Evolutionary conservation across 2,888 invertebrate species (phyloP), one percentile per base, ranked within the genome.

Genomic region (Temnothorax rugatulus): DNA sequence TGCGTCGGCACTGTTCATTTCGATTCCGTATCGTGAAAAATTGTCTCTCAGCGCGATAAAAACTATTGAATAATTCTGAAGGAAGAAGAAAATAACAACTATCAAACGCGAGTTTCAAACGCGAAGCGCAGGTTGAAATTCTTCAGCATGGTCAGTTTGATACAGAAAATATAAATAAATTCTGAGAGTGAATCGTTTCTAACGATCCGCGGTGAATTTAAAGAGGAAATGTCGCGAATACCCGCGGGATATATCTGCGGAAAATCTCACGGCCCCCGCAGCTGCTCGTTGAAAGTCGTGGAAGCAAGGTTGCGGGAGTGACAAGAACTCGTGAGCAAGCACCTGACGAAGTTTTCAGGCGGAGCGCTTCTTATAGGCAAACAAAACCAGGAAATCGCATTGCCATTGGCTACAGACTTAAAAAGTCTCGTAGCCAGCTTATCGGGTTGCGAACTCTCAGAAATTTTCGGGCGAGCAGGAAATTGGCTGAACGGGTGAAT

Each of bases 331-430:
- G 57, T 38, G 41, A 73, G 34, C 34, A 73, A 50, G 52, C 75
- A 83, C 73, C 83, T 83, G 71, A 44, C 52, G n/a, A 82, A 86
- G 82, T 88, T 84, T 66, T 84, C 69, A 86, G 76, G 11, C 68
- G 38, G 18, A 2, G 44, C 47, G 41, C 41, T 83, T 66, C 83
- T 81, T 74, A 50, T 25, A 44, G 66, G 85, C 68, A 85, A 88
- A 88, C 88, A 88, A 88, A 87, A 88, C 84, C 84, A 54, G 82
- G 76, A 82, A 88, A 88, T 88, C 88, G 79, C 83, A 82, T 88
- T 87, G 79, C 77, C 68, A 81, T 57, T 82, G 74, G 73, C 73
- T 64, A 73, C 64, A 47, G 73, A 87, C 88, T 88, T 88, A 88
- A 87, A 84, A 87, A 88, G 86, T 88, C 83, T 29, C 52, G 69